phyloP scores from a whole-genome alignment of 2,113 vertebrate genomes.

The Megaceryle torquata region DNA sequence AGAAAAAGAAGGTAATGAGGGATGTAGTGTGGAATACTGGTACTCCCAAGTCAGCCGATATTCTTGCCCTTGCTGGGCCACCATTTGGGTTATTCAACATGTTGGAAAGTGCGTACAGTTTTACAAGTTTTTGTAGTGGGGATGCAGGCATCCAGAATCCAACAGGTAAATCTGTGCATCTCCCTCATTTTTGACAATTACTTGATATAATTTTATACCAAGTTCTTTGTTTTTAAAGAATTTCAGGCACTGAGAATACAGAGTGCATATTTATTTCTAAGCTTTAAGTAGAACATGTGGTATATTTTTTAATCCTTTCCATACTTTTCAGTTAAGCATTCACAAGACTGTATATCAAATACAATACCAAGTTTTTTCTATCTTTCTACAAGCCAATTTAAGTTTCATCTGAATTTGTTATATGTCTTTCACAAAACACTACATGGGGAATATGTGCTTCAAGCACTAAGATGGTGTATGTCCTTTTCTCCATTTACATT shows the following conservation, averaged over 20 bases:
- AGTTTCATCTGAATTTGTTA: constrained; percentile 50
- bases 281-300: constrained; percentile 54
- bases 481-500: constrained; percentile 38
- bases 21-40: constrained; percentile 20
- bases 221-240: constrained; percentile 75
- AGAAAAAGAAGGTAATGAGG: not conserved
- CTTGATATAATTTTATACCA: constrained; percentile 74
- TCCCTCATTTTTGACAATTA: constrained; percentile 71
- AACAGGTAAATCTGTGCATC: constrained; percentile 59
- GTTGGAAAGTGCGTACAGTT: constrained; percentile 33
- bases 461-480: constrained; percentile 24
- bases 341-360: constrained; percentile 9
- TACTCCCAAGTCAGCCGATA: not conserved
- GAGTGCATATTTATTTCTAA: constrained; percentile 68
- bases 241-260: constrained; percentile 59
- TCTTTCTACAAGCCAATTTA: constrained; percentile 56
- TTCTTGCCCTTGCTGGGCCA: constrained; percentile 44
- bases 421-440: constrained; percentile 46
- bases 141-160: constrained; percentile 77
- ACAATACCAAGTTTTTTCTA: constrained; percentile 48
- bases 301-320: constrained; percentile 73
- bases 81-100: constrained; percentile 19
- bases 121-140: constrained; percentile 70
- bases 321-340: constrained; percentile 42
- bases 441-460: constrained; percentile 47